Evolutionary conservation across 2,797 vertebrate genomes (phyloP), one percentile per base, ranked within the genome.

Genomic region (Typhlichthys eigenmanni): DNA sequence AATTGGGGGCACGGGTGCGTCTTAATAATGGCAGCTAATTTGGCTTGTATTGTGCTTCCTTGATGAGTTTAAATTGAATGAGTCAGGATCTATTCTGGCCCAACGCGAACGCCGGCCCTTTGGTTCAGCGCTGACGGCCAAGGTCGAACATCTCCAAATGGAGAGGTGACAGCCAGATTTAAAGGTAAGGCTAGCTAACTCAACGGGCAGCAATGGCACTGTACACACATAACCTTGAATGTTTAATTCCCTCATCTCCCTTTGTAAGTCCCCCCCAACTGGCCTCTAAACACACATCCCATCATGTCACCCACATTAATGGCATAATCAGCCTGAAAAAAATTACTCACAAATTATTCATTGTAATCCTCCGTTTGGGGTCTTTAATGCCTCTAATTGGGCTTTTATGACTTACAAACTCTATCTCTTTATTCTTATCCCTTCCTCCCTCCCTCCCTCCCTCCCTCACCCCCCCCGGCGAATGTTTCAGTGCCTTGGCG

Each of bases 401-500:
- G 86, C 85, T 89, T 89, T 87, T 87, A 89, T 85, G 84, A 90
- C 82, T 87, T 85, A 84, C 77, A 88, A 86, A 88, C 62, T 55
- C 54, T 43, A 11, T 24, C 58, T 55, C 55, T 60, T 16, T 64
- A 6, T 57, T 62, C 68, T 62, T 45, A 47, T 59, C 64, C 49
- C 67, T 83, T 34, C 52, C 55, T 55, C 32, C 50, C 5, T 47
- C 51, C 88, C 71, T 70, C 50, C 72, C 58, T 55, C 32, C 50
- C 5, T 47, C 51, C 88, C 71, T 70, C 52, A 68, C 45, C 62
- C 82, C 85, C 73, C 82, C 84, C 74, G 83, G 85, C 85, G 71
- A 87, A 87, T 89, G 86, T 89, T 89, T 89, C 87, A 82, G 85
- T 85, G 83, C 81, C 80, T 86, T 84, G 79, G 76, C 82, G 85